These are phyloP conservation scores for Lates calcarifer DNA, from an alignment of 2,113 vertebrate species.

Conservation along the genomic window DNA sequence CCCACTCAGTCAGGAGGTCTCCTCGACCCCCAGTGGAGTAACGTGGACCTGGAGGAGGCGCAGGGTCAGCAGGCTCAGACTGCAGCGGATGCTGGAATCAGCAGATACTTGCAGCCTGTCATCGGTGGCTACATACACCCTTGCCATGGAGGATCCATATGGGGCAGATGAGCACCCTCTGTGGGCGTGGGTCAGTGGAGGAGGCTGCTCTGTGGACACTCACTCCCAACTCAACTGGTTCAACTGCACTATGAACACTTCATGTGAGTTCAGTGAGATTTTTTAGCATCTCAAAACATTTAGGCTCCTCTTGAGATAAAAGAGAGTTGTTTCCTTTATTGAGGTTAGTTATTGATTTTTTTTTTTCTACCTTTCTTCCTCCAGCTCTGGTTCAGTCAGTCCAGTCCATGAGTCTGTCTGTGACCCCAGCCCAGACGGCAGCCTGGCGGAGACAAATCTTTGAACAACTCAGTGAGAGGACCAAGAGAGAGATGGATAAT, in stretches of 20 bases:
- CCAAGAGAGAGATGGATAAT: conserved; percentile 93
- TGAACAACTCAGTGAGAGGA: conserved; percentile 93
- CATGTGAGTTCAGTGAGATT: conserved; percentile 83
- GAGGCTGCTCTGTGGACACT: conserved; percentile 90
- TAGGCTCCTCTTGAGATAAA: neutral
- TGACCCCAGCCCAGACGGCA: conserved; percentile 91
- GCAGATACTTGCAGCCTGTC: conserved; percentile 87
- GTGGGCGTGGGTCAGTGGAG: conserved; percentile 96
- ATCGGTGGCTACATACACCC: conserved; percentile 85
- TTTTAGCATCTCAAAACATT: neutral
- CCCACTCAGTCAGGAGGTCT: conserved; percentile 62
- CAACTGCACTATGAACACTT: conserved; percentile 72
- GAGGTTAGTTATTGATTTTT: neutral
- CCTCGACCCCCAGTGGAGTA: conserved; percentile 90
- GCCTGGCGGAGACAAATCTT: conserved; percentile 95
- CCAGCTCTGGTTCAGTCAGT: conserved; percentile 87
- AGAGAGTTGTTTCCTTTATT: neutral
- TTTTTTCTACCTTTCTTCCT: conserved; percentile 18
- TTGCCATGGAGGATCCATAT: conserved; percentile 88
- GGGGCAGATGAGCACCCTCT: conserved; percentile 86
- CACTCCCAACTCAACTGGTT: conserved; percentile 91
- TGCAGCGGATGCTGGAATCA: conserved; percentile 51
- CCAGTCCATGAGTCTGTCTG: conserved; percentile 90
- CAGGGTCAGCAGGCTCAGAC: conserved; percentile 75
- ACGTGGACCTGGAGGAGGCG: conserved; percentile 93